Evolutionary conservation across 37 sponge, comb jelly and placozoan species (phyloP), one percentile per base, ranked within the genome.

Genomic region (Halichondria panicea): DNA sequence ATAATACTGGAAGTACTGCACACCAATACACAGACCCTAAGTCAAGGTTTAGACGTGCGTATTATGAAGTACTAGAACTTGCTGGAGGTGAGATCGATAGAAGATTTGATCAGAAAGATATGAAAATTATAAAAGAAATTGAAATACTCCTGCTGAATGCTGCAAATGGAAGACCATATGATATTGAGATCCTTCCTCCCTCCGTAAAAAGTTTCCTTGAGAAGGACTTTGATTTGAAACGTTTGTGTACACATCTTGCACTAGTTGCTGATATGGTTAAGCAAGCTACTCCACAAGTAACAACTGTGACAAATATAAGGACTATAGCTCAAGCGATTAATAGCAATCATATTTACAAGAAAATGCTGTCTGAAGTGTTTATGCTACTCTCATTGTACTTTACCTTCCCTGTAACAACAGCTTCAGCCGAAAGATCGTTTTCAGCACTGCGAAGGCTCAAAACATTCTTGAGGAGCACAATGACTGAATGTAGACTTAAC

Each of bases 61-160:
- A 81, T 34, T 73, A 73, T 36, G 66, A 81, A 72, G 66, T 39
- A 37, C 27, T 74, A 8, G 83, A 83, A 32, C 24, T 61, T 21
- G 75, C 76, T 55, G 44, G 37, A 19, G 60, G 75, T 2, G 83
- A 83, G 58, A 66, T 83, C 8, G 67, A 83, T 37, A 67, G 43
- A 44, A 30, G 75, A 44, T 83, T 83, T 66, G 59, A 68, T 42
- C 75, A 83, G 24, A 22, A 43, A 33, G 83, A 83, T 66, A 35
- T 83, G 67, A 39, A 27, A 25, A 18, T 57, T n/a, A 60, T 68
- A 30, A 28, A 36, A 25, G 70, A 24, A 12, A 33, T 68, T 11
- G 79, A 69, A 55, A 43, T n/a, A 37, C 43, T 74, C 5, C 24
- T 58, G 28, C 60, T 74, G 13, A 46, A 48, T 35, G 54, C 41